Conservation (phyloP, 2,113 vertebrate species). For the Hyla sarda region DNA sequence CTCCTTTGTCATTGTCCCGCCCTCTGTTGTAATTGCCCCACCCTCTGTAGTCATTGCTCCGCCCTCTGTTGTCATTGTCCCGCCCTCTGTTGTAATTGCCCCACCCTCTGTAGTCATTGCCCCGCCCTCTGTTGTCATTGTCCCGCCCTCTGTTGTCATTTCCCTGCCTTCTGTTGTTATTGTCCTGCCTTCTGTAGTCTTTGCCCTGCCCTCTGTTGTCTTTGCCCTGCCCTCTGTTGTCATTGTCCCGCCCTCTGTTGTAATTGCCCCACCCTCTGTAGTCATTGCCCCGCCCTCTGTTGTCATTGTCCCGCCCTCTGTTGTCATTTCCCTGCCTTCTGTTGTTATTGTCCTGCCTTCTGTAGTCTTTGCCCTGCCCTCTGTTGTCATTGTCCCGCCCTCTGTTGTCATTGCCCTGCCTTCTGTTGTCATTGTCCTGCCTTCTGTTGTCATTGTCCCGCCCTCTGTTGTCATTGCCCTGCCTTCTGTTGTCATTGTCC, state of each 20-base stretch:
- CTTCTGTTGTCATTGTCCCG: background rate
- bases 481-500: background rate
- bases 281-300: background rate
- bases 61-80: background rate
- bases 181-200: background rate
- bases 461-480: background rate
- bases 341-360: background rate
- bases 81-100: background rate
- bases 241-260: background rate
- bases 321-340: background rate
- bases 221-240: background rate
- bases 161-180: background rate
- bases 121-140: background rate
- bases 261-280: background rate
- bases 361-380: background rate
- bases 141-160: background rate
- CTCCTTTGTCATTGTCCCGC: background rate
- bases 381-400: background rate
- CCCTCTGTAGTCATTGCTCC: background rate
- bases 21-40: background rate
- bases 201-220: background rate
- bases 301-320: background rate
- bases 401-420: background rate
- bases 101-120: background rate
- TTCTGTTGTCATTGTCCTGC: background rate